Percentiles rank a stretch among this genome's conserved stretches.
These are phyloP conservation scores for Sphaerodactylus townsendi DNA, from an alignment of 2,113 vertebrate species.

Conservation along the genomic window DNA sequence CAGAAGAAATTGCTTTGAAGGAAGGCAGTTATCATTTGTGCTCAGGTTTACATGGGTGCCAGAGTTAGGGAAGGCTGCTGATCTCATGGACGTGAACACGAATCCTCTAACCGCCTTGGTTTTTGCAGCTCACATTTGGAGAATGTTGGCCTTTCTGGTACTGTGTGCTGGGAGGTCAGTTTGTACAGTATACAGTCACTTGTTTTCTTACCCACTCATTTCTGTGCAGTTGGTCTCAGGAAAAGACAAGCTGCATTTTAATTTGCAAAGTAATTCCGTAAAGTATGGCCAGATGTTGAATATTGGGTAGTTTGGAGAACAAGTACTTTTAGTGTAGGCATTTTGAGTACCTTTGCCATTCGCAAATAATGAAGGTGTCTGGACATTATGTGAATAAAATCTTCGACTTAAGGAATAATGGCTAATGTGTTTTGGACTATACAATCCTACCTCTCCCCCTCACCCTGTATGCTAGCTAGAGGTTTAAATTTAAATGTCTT, in stretches of 20 bases:
- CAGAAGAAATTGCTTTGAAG: not conserved
- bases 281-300: not conserved
- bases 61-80: not conserved
- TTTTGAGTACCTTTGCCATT: not conserved
- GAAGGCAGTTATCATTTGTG: not conserved
- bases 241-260: not conserved
- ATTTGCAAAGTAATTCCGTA: not conserved
- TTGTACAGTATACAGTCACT: not conserved
- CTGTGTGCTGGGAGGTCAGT: not conserved
- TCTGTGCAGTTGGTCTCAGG: not conserved
- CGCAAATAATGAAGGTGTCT: not conserved
- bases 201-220: not conserved
- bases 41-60: fast-evolving
- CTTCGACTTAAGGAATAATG: not conserved
- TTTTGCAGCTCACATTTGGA: not conserved
- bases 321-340: not conserved
- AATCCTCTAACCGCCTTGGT: not conserved
- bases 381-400: not conserved
- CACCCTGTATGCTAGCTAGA: not conserved
- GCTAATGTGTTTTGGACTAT: not conserved
- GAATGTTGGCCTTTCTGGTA: fast-evolving
- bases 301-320: not conserved
- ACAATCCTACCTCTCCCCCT: not conserved
- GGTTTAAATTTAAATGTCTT: not conserved
- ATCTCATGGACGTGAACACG: not conserved